A percentile compares a stretch with the other conserved stretches of the same genome.
Conservation (phyloP, 2,888 invertebrate species). For the Arctia plantaginis region DNA sequence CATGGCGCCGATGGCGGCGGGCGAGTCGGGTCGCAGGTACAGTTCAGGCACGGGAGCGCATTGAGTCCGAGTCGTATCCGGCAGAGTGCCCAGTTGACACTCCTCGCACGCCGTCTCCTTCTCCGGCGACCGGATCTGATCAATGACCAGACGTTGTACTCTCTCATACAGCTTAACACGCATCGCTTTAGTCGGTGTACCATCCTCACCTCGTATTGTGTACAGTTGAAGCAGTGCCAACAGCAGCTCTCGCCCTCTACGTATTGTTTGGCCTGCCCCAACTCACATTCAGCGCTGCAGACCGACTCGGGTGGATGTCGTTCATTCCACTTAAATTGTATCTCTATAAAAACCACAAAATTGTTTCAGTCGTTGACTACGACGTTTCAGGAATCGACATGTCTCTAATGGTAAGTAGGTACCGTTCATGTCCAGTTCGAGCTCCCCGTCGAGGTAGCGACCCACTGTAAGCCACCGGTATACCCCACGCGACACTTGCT, state of each 20-base stretch:
- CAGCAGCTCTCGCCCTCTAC: slow-evolving; percentile 97
- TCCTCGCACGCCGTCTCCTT: slow-evolving; percentile 93
- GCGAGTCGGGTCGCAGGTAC: slow-evolving; percentile 92
- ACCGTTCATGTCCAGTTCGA: slow-evolving; percentile 93
- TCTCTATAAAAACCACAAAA: slow-evolving; percentile 83
- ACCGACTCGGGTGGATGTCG: slow-evolving; percentile 94
- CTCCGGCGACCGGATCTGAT: slow-evolving; percentile 91
- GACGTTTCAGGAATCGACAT: too few species aligned
- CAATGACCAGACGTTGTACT: background rate
- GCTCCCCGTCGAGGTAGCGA: slow-evolving; percentile 92
- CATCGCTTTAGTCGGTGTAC: background rate
- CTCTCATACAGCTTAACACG: too few species aligned
- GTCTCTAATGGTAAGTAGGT: background rate
- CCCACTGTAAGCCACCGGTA: slow-evolving; percentile 95
- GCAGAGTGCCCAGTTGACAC: slow-evolving; percentile 94
- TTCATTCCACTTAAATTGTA: slow-evolving; percentile 93
- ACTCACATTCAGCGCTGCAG: slow-evolving; percentile 95
- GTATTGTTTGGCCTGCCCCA: slow-evolving; percentile 96
- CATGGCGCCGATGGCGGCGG: slow-evolving; percentile 97
- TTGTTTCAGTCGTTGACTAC: background rate
- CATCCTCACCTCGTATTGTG: slow-evolving; percentile 65
- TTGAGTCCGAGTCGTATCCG: slow-evolving; percentile 90
- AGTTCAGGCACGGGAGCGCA: slow-evolving; percentile 93
- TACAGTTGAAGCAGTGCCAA: slow-evolving; percentile 94
- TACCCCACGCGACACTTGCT: slow-evolving; percentile 90